phyloP scores from a whole-genome alignment of 1,140 invertebrate genomes.

The Pectinophora gossypiella region DNA sequence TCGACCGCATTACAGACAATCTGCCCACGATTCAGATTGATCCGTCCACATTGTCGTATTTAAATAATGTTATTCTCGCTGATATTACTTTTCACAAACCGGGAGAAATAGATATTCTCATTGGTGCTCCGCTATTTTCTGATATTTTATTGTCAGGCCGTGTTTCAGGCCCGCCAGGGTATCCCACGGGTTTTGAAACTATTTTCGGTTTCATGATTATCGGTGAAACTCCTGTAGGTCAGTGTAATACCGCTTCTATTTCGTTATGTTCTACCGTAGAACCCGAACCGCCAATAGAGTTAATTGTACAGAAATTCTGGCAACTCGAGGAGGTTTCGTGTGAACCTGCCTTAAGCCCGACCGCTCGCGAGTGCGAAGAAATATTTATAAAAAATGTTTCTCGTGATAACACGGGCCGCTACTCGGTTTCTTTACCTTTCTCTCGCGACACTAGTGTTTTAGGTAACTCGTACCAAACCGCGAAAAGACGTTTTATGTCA shows the following conservation, averaged over 20 bases:
- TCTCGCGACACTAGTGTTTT: background rate
- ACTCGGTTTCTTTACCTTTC: background rate
- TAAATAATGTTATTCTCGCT: background rate
- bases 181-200: background rate
- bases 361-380: background rate
- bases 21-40: background rate
- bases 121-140: background rate
- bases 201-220: background rate
- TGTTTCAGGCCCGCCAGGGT: too few relatives aligned
- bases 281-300: too few relatives aligned
- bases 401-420: background rate
- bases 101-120: background rate
- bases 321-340: too few relatives aligned
- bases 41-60: background rate
- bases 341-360: too few relatives aligned
- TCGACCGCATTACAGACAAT: background rate
- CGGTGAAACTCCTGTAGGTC: background rate
- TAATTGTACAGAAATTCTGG: too few relatives aligned
- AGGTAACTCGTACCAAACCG: background rate
- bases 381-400: background rate
- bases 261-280: too few relatives aligned
- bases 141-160: too few relatives aligned
- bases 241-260: too few relatives aligned
- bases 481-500: background rate
- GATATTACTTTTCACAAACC: background rate